These are phyloP conservation scores for Erynnis tages DNA, from an alignment of 2,888 invertebrate species.

Conservation along the genomic window DNA sequence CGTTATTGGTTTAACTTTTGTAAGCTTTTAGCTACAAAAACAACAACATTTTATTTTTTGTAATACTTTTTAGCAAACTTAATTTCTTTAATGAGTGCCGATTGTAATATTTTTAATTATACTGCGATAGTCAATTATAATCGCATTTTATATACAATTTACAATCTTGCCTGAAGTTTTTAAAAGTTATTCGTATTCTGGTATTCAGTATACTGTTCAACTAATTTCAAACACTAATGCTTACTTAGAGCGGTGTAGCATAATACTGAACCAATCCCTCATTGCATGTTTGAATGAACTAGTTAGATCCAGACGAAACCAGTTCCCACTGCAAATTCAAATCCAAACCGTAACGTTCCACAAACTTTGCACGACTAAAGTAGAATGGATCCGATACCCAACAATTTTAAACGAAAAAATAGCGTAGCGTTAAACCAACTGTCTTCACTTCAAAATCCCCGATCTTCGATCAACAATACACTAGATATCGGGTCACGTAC, in stretches of 20 bases:
- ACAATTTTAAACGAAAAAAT: slow-evolving; percentile 20
- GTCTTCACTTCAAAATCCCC: slow-evolving; percentile 9
- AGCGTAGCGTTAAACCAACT: slow-evolving; percentile 1
- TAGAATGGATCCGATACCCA: slow-evolving; percentile 18
- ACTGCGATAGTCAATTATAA: no score
- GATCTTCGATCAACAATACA: no score
- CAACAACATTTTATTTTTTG: not conserved
- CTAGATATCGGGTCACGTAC: no score
- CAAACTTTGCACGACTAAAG: slow-evolving; percentile 20
- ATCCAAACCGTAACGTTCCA: slow-evolving; percentile 18
- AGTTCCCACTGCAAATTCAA: slow-evolving; percentile 23
- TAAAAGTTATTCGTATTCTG: no score
- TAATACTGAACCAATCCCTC: slow-evolving; percentile 12
- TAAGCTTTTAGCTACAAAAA: not conserved
- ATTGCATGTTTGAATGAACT: slow-evolving; percentile 18
- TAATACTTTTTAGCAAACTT: no score
- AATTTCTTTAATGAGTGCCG: no score
- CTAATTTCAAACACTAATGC: not conserved
- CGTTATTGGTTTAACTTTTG: slow-evolving; percentile 8
- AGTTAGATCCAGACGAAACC: slow-evolving; percentile 20
- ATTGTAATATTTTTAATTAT: no score
- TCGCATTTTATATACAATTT: no score
- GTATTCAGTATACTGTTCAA: not conserved
- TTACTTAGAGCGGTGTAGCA: slow-evolving; percentile 1
- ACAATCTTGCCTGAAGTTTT: no score